These are phyloP conservation scores for Mastomys natalensis DNA, from an alignment of 2,113 vertebrate species.

Conservation along the genomic window DNA sequence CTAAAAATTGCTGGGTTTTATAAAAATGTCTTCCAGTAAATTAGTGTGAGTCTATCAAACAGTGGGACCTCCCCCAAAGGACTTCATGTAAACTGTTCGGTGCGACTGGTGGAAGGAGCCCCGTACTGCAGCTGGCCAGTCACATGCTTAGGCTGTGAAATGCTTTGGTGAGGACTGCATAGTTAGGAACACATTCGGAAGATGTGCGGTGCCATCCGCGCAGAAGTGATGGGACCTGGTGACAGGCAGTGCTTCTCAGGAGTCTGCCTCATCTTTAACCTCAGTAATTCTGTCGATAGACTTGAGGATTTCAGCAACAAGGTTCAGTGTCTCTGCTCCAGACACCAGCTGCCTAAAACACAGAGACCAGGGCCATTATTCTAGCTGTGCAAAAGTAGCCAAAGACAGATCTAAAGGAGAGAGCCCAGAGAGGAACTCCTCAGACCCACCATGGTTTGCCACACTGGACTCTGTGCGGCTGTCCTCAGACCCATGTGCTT, in stretches of 20 bases:
- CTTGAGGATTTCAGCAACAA: conserved; percentile 87
- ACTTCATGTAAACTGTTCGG: background rate
- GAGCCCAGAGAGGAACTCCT: too few species aligned
- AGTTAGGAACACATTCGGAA: background rate
- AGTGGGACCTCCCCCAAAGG: background rate
- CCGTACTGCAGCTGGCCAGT: background rate
- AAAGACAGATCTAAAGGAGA: background rate
- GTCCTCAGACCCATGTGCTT: background rate
- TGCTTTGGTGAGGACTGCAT: background rate
- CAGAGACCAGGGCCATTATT: accelerated
- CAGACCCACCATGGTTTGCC: too few species aligned
- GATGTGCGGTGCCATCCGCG: accelerated
- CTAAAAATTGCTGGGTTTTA: background rate
- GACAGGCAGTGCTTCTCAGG: conserved; percentile 20
- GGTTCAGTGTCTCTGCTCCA: conserved; percentile 86
- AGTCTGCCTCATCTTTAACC: conserved; percentile 65
- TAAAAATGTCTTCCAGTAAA: background rate
- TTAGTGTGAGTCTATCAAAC: background rate
- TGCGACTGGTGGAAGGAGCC: accelerated
- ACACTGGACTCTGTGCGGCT: accelerated
- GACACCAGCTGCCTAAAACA: conserved; percentile 87
- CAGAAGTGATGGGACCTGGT: accelerated
- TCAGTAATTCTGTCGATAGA: conserved; percentile 89
- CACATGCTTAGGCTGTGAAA: background rate
- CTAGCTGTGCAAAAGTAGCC: accelerated